Evolutionary conservation across 2,113 vertebrate genomes (phyloP), one percentile per base, ranked within the genome.

Genomic region (Protomyctophum bolini): DNA sequence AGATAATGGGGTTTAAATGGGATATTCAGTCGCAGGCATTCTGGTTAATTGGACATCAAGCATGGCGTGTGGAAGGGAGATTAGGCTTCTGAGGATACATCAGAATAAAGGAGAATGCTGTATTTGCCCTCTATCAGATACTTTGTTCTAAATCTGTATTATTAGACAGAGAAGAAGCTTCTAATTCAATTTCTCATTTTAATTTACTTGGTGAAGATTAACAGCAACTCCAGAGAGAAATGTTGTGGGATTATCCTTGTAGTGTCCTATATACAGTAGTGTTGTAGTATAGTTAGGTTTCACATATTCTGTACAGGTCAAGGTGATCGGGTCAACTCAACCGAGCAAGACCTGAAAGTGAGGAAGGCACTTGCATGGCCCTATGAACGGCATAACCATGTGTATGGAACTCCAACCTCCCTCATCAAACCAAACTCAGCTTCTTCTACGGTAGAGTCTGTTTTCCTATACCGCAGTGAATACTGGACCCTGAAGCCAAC

Each of bases 31-130:
- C 77, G 74, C 83, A 81, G 74, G 83, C 86, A 88, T 90, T 82
- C 82, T 86, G 77, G 63, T 83, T 89, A 90, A 89, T 90, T 90
- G 84, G 85, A 89, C 87, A 88, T 91, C 86, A 89, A 88, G 87
- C 82, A 77, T 81, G 52, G 79, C 71, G 69, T 82, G 84, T 84
- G 76, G 61, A 70, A 77, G 75, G 78, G 83, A 88, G 90, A 91
- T 89, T 90, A 89, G 75, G 82, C 80, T 85, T 85, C 69, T 89
- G 80, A 88, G 86, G 68, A 80, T 84, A 77, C 75, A 81, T 87
- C 87, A 85, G 85, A 82, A 72, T 63, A 82, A 69, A 82, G 72
- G 71, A 85, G 82, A 73, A 73, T 55, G 81, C 68, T 57, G 51
- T 82, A 83, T 87, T 88, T 87, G 74, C 75, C 76, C 82, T 79